Conservation (phyloP, 2,888 invertebrate species). For the Gnatocerus cornutus region DNA sequence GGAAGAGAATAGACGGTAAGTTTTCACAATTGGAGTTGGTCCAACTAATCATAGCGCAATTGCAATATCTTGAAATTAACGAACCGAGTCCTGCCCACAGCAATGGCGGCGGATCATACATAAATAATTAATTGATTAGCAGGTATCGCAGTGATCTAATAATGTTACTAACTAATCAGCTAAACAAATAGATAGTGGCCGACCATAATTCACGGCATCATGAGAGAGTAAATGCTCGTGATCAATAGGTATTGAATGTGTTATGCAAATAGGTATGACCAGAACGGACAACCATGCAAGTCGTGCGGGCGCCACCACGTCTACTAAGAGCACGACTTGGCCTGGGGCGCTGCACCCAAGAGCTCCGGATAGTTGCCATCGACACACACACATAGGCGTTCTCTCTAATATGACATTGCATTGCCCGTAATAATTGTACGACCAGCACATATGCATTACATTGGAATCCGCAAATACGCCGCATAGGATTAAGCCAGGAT, state of each 20-base stretch:
- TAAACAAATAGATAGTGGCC: conserved; percentile 73
- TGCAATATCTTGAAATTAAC: conserved; percentile 68
- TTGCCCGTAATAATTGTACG: conserved; percentile 66
- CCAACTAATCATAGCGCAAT: conserved; percentile 37
- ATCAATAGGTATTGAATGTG: conserved; percentile 72
- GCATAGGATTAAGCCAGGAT: conserved; percentile 56
- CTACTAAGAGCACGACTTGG: conserved; percentile 57
- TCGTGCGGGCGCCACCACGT: conserved; percentile 58
- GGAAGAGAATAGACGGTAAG: neutral
- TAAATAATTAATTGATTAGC: conserved; percentile 73
- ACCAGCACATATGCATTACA: conserved; percentile 65
- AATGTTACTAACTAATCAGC: conserved; percentile 72
- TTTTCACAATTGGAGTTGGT: conserved; percentile 16
- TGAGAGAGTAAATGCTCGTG: conserved; percentile 70
- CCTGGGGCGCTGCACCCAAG: conserved; percentile 63
- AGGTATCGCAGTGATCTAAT: conserved; percentile 72
- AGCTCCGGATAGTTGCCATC: conserved; percentile 65
- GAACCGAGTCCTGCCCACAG: conserved; percentile 60
- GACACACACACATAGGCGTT: conserved; percentile 59
- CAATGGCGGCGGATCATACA: conserved; percentile 68
- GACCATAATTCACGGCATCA: conserved; percentile 71
- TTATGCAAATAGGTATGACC: conserved; percentile 69
- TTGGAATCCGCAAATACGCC: conserved; percentile 65
- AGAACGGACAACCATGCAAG: conserved; percentile 62
- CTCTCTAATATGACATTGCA: conserved; percentile 64